Percentiles rank a stretch among this genome's conserved stretches.
phyloP scores from a whole-genome alignment of 2,113 vertebrate species.

The Hemiprocne comata region DNA sequence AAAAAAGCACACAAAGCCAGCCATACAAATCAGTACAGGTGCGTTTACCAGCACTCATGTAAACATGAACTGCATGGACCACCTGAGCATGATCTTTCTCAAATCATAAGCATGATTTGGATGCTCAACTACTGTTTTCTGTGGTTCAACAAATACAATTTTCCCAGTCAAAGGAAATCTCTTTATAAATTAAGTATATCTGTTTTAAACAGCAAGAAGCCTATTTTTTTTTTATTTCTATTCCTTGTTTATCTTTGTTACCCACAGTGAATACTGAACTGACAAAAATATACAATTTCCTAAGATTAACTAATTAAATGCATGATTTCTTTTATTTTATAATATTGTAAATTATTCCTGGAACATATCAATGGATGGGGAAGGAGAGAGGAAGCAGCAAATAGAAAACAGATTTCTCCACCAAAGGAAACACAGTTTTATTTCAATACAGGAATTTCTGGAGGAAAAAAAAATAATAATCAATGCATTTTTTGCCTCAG shows the following conservation, averaged over 20 bases:
- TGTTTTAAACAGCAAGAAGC: not conserved
- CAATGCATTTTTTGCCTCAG: not conserved
- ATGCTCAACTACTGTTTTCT: not conserved
- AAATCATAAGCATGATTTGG: not conserved
- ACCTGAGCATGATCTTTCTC: not conserved
- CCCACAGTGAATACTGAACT: not conserved
- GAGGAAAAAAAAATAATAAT: not conserved
- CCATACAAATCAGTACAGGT: not conserved
- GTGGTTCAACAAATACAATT: not conserved
- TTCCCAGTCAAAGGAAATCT: rapidly evolving
- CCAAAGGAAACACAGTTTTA: not conserved
- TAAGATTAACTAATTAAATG: not conserved
- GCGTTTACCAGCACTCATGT: not conserved
- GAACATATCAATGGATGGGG: not conserved
- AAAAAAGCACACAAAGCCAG: rapidly evolving
- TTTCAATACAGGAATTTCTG: not conserved
- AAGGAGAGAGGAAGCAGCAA: not conserved
- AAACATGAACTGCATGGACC: not conserved
- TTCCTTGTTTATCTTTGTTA: not conserved
- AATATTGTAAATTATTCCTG: not conserved
- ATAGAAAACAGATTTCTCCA: not conserved
- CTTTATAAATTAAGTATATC: not conserved
- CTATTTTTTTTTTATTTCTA: not conserved
- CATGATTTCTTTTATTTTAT: not conserved
- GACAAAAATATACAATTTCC: not conserved